A percentile compares a stretch with the other conserved stretches of the same genome.
These are phyloP conservation scores for Thalassarche chlororhynchos DNA, from an alignment of 2,113 vertebrate genomes.

Conservation along the genomic window DNA sequence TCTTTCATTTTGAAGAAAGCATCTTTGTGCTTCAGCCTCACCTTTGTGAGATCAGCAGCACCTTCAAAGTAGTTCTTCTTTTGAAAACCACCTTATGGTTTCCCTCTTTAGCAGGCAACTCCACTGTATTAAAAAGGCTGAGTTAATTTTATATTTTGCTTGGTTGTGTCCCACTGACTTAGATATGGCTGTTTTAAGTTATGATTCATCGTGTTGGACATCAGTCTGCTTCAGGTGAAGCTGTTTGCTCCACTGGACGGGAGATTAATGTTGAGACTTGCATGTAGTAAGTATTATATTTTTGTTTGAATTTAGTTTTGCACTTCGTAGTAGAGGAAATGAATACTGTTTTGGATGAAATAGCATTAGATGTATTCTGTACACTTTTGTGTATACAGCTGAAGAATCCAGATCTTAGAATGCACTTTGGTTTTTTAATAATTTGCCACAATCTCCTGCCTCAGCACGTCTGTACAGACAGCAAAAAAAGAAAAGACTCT, in stretches of 20 bases:
- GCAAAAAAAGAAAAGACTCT: not conserved
- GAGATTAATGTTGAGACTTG: not conserved
- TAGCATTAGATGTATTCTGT: not conserved
- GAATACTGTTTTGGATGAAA: not conserved
- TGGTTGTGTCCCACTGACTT: not conserved
- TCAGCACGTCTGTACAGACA: not conserved
- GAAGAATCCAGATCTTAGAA: not conserved
- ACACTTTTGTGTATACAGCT: not conserved
- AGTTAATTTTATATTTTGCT: not conserved
- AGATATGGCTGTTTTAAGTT: not conserved
- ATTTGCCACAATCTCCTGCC: not conserved
- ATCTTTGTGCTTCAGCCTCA: not conserved
- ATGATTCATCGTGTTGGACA: not conserved
- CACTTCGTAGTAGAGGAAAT: not conserved
- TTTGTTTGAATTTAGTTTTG: not conserved
- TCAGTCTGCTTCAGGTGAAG: not conserved
- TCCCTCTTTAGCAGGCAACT: not conserved
- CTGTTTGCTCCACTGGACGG: not conserved
- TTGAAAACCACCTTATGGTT: not conserved
- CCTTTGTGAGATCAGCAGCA: not conserved
- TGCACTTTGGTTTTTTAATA: not conserved
- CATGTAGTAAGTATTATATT: not conserved
- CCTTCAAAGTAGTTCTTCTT: not conserved
- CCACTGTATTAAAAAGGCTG: not conserved
- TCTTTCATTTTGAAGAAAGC: not conserved